Percentiles rank a stretch among this genome's conserved stretches.
Conservation (phyloP, 1,140 invertebrate genomes). For the Lerema accius region DNA sequence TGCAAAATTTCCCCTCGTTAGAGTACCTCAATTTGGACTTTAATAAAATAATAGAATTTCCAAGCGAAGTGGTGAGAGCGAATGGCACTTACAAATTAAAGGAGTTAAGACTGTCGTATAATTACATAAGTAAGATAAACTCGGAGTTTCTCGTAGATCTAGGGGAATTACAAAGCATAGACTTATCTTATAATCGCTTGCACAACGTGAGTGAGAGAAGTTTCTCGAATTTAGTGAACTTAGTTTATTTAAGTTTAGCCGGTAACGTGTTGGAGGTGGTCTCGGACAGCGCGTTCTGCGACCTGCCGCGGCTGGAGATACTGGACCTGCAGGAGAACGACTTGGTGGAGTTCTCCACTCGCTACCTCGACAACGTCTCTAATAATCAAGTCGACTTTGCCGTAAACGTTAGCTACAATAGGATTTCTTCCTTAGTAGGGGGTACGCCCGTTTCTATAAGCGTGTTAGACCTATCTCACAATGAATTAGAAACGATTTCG, state of each 20-base stretch:
- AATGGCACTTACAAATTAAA: constrained; percentile 87
- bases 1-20: constrained; percentile 85
- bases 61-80: constrained; percentile 85
- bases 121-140: constrained; percentile 84
- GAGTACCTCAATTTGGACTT: constrained; percentile 93
- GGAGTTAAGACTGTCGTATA: constrained; percentile 90
- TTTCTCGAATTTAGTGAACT: constrained; percentile 85
- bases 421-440: constrained; percentile 84
- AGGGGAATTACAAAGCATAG: constrained; percentile 85
- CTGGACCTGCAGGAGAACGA: constrained; percentile 89
- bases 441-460: constrained; percentile 84
- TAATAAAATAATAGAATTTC: constrained; percentile 87
- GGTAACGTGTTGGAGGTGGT: constrained; percentile 84
- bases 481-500: constrained; percentile 84
- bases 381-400: constrained; percentile 81
- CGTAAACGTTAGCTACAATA: constrained; percentile 88
- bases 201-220: constrained; percentile 64
- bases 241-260: constrained; percentile 86
- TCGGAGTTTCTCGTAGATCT: constrained; percentile 85
- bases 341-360: constrained; percentile 85
- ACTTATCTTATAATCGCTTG: constrained; percentile 88
- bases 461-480: constrained; percentile 87
- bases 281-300: constrained; percentile 83
- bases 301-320: constrained; percentile 85
- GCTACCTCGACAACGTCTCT: constrained; percentile 85